Percentiles rank a stretch among this genome's conserved stretches.
Evolutionary conservation across 23 tunicate genomes (phyloP).

Genomic region (Aplidium turbinatum): DNA sequence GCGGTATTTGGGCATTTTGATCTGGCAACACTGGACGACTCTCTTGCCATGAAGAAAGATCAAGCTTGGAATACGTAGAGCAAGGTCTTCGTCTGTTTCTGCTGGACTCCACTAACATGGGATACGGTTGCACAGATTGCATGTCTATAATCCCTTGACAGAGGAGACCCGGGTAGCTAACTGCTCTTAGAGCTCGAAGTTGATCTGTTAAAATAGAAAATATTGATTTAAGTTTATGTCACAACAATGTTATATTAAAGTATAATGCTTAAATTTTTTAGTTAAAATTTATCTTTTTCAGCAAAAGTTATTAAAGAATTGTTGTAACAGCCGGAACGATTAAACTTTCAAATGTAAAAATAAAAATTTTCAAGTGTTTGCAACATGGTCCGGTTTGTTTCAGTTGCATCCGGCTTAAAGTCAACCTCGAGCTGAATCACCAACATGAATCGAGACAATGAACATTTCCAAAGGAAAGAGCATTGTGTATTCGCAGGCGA

Average conservation of each 20-base stretch:
- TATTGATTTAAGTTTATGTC: neutral
- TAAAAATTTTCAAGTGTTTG: too few species aligned
- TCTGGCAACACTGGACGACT: too few species aligned
- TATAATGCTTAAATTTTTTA: neutral
- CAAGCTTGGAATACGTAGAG: conserved; percentile 29
- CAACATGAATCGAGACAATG: too few species aligned
- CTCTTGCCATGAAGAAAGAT: conserved; percentile 73
- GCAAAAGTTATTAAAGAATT: neutral
- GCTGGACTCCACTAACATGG: conserved; percentile 35
- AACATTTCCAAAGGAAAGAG: too few species aligned
- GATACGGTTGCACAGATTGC: conserved; percentile 62
- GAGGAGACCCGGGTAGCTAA: conserved; percentile 47
- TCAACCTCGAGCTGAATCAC: too few species aligned
- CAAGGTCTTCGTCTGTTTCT: conserved; percentile 57
- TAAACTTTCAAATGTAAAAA: neutral
- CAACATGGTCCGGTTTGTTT: too few species aligned
- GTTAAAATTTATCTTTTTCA: neutral
- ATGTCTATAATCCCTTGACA: conserved; percentile 63
- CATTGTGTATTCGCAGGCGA: too few species aligned
- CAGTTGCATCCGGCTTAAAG: too few species aligned
- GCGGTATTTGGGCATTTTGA: too few species aligned
- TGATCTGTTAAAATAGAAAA: conserved; percentile 50
- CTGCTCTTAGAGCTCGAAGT: conserved; percentile 45
- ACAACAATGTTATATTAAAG: neutral
- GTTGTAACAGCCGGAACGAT: neutral